Conservation (phyloP, 2,888 invertebrate species). For the Endomychus coccineus region DNA sequence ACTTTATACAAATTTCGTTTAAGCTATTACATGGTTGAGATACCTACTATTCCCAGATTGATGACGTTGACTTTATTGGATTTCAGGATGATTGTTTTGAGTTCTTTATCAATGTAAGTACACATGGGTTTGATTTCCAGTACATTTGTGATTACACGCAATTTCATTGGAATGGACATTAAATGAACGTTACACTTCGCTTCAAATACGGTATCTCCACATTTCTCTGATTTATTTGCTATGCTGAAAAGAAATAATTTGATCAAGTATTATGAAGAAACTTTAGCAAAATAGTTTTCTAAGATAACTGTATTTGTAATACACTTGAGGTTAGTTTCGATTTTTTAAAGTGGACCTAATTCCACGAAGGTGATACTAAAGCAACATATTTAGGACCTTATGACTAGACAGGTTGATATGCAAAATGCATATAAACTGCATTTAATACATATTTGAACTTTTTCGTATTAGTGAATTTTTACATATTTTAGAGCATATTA, state of each 20-base stretch:
- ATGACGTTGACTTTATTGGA: constrained; percentile 35
- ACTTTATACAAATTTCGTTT: not conserved
- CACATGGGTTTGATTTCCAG: constrained; percentile 49
- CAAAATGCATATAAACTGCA: too few relatives aligned
- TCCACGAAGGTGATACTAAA: too few relatives aligned
- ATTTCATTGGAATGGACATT: constrained; percentile 46
- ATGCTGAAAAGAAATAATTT: constrained; percentile 44
- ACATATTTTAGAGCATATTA: too few relatives aligned
- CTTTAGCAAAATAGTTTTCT: too few relatives aligned
- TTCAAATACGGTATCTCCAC: constrained; percentile 51
- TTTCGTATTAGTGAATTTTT: too few relatives aligned
- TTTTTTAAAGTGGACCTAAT: too few relatives aligned
- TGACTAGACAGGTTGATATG: too few relatives aligned
- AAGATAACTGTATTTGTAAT: too few relatives aligned
- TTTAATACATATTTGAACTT: too few relatives aligned
- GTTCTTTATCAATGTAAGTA: constrained; percentile 37
- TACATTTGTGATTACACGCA: constrained; percentile 49
- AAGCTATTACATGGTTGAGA: not conserved
- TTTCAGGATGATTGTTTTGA: constrained; percentile 27
- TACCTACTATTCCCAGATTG: constrained; percentile 40
- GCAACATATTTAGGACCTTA: too few relatives aligned
- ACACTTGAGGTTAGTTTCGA: too few relatives aligned
- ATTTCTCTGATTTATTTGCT: constrained; percentile 48
- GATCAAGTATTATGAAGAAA: too few relatives aligned
- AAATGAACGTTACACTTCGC: constrained; percentile 50